Evolutionary conservation across 1,140 invertebrate genomes (phyloP), one percentile per base, ranked within the genome.

Genomic region (Temnothorax longispinosus): DNA sequence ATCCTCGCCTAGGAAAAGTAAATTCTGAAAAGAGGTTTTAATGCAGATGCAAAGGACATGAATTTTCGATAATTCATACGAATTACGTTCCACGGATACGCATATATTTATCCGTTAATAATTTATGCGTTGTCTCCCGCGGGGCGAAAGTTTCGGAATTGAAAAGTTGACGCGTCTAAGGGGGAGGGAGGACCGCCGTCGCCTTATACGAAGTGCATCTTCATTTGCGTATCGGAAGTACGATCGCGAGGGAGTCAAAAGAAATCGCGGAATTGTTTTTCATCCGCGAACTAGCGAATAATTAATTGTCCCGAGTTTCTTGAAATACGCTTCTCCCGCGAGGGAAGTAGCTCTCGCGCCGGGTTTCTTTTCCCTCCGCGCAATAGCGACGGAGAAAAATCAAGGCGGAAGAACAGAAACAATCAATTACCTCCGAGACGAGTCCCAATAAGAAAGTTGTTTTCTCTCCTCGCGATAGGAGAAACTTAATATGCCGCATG

Each of bases 221-320:
- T 84, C 80, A 58, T 74, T 82, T 74, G 41, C 69, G 80, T 84
- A 75, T 75, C 54, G 56, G 18, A 54, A 60, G 54, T 60, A 27
- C 56, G 54, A 72, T 60, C 60, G 44, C n/a, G 54, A 7, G 35
- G 32, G n/a, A 74, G 69, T 62, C 80, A 60, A 84, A 74, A 84
- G 80, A 84, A 84, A 84, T 84, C 67, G 56, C 41, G 41, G 41
- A 84, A 84, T 84, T 84, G 69, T 75, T 84, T 84, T 84, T 84
- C 80, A 84, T 75, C 75, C 69, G 67, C 69, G 71, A 75, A 60
- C 69, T 41, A 84, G 54, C 54, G 69, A 84, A 74, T 84, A 84
- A 84, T 84, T 84, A 84, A 84, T 84, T 84, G 80, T 72, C 69
- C 4, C 69, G 80, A 84, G 80, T 75, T 84, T 84, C 80, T 75